These are phyloP conservation scores for Drosophila azteca DNA, from an alignment of 1,140 invertebrate species.

Conservation along the genomic window DNA sequence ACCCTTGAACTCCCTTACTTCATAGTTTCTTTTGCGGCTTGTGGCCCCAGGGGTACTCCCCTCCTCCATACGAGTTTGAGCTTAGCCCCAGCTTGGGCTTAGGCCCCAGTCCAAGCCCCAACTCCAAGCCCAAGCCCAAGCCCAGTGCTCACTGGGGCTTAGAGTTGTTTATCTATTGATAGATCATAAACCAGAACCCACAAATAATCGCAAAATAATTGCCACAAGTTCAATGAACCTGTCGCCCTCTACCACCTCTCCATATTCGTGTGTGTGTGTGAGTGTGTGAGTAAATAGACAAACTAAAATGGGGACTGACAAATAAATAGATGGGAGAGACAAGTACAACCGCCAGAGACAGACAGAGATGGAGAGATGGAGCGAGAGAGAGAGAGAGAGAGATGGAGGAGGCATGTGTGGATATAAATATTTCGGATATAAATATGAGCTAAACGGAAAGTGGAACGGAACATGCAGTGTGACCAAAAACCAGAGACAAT, in stretches of 20 bases:
- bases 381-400: slow-evolving; percentile 9
- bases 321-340: slow-evolving; percentile 25
- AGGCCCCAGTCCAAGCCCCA: too few species aligned
- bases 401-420: slow-evolving; percentile 29
- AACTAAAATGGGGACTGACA: slow-evolving; percentile 25
- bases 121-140: slow-evolving; percentile 4
- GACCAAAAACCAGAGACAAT: slow-evolving; percentile 21
- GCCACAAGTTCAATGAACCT: slow-evolving; percentile 61
- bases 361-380: not conserved
- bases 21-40: too few species aligned
- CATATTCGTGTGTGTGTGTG: too few species aligned
- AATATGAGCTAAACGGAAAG: slow-evolving; percentile 38
- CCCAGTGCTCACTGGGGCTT: slow-evolving; percentile 6
- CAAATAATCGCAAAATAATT: slow-evolving; percentile 74
- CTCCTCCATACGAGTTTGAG: too few species aligned
- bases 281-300: too few species aligned
- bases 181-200: slow-evolving; percentile 48
- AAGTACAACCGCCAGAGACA: slow-evolving; percentile 13
- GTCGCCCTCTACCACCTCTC: not conserved
- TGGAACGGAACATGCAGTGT: slow-evolving; percentile 19
- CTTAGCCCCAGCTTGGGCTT: too few species aligned
- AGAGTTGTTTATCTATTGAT: slow-evolving; percentile 30
- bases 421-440: slow-evolving; percentile 61
- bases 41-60: too few species aligned
- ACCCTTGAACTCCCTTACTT: too few species aligned